Evolutionary conservation across 2,888 invertebrate genomes (phyloP).

Genomic region (Spodoptera picta): DNA sequence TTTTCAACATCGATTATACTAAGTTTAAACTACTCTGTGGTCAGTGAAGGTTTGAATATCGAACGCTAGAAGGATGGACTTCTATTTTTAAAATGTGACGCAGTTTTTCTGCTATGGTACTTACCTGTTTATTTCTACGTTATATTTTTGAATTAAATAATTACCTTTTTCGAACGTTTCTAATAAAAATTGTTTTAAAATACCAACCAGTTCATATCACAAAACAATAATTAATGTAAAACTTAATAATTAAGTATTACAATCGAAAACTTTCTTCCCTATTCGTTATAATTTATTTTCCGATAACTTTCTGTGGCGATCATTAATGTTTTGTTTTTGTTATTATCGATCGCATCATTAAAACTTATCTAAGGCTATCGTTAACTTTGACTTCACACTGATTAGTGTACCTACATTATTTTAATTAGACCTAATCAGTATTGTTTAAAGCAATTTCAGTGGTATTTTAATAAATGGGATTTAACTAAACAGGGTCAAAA

Average conservation of each 20-base stretch:
- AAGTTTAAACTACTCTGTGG: constrained; percentile 48
- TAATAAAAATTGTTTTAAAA: too few species aligned
- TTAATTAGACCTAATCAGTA: constrained; percentile 56
- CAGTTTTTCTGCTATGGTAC: too few species aligned
- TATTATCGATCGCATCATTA: constrained; percentile 57
- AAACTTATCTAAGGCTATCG: constrained; percentile 72
- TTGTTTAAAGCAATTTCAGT: constrained; percentile 45
- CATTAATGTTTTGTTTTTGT: constrained; percentile 43
- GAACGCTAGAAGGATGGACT: constrained; percentile 5
- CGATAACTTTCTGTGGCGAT: constrained; percentile 43
- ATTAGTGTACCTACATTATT: constrained; percentile 48
- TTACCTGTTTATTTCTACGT: neutral
- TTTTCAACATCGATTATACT: constrained; percentile 56
- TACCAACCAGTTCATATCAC: too few species aligned
- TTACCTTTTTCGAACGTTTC: too few species aligned
- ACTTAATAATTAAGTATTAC: too few species aligned
- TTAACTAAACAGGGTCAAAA: constrained; percentile 40
- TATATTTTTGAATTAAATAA: neutral
- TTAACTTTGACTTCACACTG: constrained; percentile 71
- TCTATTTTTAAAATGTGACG: too few species aligned
- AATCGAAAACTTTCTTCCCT: constrained; percentile 28
- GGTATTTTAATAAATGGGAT: constrained; percentile 52
- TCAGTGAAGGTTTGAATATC: constrained; percentile 29
- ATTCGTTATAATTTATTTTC: constrained; percentile 23
- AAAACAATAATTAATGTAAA: too few species aligned